phyloP scores from a whole-genome alignment of 1,140 invertebrate species.

The Danaus melanippus region DNA sequence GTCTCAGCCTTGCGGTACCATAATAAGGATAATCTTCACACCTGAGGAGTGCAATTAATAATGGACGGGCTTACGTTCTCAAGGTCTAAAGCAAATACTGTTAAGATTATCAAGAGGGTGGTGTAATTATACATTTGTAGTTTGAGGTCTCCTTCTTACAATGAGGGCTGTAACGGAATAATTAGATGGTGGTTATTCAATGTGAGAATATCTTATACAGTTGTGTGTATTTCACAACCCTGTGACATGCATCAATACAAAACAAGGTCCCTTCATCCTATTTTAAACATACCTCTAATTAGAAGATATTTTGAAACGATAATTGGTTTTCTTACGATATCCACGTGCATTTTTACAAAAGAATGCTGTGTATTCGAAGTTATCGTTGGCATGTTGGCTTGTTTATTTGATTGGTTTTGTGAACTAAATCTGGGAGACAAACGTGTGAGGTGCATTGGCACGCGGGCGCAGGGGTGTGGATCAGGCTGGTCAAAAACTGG shows the following conservation, averaged over 20 bases:
- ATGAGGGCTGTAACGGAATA: no score
- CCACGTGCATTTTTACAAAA: constrained; percentile 10
- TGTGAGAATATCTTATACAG: no score
- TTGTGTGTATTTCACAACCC: no score
- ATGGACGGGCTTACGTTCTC: constrained; percentile 36
- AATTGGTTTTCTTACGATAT: not conserved
- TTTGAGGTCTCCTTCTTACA: no score
- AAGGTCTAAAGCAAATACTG: constrained; percentile 27
- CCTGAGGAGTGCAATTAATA: constrained; percentile 66
- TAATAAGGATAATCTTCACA: constrained; percentile 61
- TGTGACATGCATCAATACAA: no score
- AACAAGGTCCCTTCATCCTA: no score
- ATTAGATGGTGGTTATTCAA: no score
- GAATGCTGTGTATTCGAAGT: constrained; percentile 10
- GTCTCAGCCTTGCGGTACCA: constrained; percentile 41
- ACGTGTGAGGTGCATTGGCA: constrained; percentile 26
- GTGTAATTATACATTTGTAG: constrained; percentile 14
- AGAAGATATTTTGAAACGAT: no score
- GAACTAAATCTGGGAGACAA: constrained; percentile 15
- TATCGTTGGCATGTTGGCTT: constrained; percentile 14
- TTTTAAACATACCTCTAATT: no score
- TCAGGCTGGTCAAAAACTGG: constrained; percentile 69
- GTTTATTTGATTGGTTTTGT: constrained; percentile 16
- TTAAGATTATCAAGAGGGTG: constrained; percentile 29
- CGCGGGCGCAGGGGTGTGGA: constrained; percentile 38